Evolutionary conservation across 2,797 vertebrate species (phyloP), one percentile per base, ranked within the genome.

Genomic region (Sebastes vulpes): DNA sequence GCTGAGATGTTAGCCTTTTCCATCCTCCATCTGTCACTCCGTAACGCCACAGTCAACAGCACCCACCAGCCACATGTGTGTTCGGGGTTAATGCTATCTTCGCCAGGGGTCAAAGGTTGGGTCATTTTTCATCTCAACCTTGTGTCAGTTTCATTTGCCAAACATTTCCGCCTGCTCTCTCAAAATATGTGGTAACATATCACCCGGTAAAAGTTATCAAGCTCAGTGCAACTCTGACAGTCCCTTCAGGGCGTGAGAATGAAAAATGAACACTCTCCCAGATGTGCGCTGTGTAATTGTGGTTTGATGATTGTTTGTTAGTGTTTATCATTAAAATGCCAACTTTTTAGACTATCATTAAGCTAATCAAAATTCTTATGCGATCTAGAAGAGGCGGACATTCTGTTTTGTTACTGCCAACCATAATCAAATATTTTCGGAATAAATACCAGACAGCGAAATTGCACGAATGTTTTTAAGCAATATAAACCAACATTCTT

Each of bases 261-360:
- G 60, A 88, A 59, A 88, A 85, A 87, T 64, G 61, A 90, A 79
- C 65, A 18, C 53, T 70, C 75, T 66, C 72, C 68, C 87, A 87
- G 88, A 91, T 88, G 73, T 68, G 46, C 29, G 18, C 61, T 28
- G 59, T 80, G 76, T 86, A 89, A 91, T 89, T 89, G 80, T 78
- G 52, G 77, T 87, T 85, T 68, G 65, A 83, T 88, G 75, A 82
- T 73, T 88, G 81, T 91, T 77, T 86, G 74, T 79, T 72, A 23
- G 61, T 82, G 77, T 85, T 82, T 84, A 77, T 87, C 72, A 92
- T 88, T 82, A 77, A 87, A 87, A 89, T 74, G 79, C 85, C 86
- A 92, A 90, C 87, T 79, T 81, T 86, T 77, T 75, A 81, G 82
- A 72, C 77, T 91, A 83, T 90, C 79, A 93, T 92, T 91, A 89